Evolutionary conservation across 2,113 vertebrate genomes (phyloP).

Genomic region (Elaphurus davidianus): DNA sequence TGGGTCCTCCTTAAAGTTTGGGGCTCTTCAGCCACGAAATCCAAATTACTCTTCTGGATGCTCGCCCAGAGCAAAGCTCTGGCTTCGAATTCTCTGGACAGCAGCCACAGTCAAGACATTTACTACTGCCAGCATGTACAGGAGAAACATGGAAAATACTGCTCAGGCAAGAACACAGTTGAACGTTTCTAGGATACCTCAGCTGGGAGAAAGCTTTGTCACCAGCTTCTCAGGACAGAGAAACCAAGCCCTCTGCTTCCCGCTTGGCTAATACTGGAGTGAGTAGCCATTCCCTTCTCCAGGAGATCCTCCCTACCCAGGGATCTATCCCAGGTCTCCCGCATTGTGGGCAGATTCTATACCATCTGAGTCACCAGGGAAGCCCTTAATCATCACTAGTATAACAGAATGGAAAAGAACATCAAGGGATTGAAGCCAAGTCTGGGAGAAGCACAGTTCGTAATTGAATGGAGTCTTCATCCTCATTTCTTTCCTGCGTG

Average conservation of each 20-base stretch:
- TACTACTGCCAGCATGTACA: constrained; percentile 61
- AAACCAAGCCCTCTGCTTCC: background rate
- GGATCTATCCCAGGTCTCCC: background rate
- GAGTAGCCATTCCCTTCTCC: background rate
- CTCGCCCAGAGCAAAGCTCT: constrained; percentile 73
- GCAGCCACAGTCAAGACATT: constrained; percentile 66
- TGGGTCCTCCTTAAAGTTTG: constrained; percentile 80
- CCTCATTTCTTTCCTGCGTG: background rate
- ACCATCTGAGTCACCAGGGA: background rate
- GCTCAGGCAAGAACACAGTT: constrained; percentile 63
- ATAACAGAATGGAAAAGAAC: background rate
- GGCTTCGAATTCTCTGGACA: constrained; percentile 73
- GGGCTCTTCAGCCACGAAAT: constrained; percentile 57
- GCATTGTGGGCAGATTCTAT: background rate
- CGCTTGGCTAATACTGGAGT: background rate
- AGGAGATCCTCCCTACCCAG: background rate
- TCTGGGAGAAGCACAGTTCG: background rate
- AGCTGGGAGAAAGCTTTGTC: constrained; percentile 33
- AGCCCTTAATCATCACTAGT: background rate
- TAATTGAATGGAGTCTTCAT: background rate
- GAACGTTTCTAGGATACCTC: constrained; percentile 55
- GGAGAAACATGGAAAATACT: constrained; percentile 80
- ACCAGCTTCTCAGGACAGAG: background rate
- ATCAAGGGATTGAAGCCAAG: background rate
- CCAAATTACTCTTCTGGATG: constrained; percentile 75